A percentile compares a stretch with the other conserved stretches of the same genome.
Conservation (phyloP, 2,888 invertebrate species). For the Thelaira solivaga region DNA sequence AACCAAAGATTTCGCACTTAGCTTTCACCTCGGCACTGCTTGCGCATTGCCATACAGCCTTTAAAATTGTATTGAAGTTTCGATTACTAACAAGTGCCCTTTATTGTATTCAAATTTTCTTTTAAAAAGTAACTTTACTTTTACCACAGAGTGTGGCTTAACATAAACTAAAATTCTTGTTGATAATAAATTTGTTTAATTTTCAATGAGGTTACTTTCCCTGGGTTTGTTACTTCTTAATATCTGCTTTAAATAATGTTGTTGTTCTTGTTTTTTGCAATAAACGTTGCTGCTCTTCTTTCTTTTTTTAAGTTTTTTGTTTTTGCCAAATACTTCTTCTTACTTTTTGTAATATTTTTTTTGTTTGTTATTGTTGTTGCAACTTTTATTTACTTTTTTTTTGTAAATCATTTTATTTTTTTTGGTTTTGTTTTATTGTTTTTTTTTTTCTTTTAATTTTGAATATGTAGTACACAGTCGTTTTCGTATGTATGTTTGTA, state of each 20-base stretch:
- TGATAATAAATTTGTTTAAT: not conserved
- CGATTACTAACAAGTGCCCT: no score
- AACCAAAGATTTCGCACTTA: no score
- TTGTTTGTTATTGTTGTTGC: conserved; percentile 10
- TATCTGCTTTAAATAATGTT: no score
- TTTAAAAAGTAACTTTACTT: not conserved
- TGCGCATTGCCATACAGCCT: no score
- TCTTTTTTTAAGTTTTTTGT: conserved; percentile 21
- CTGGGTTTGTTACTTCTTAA: conserved; percentile 28
- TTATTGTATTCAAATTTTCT: no score
- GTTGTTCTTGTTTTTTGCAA: not conserved
- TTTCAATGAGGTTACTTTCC: conserved; percentile 44
- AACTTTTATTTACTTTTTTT: no score
- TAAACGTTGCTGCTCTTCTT: conserved; percentile 2
- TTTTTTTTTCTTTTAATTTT: conserved; percentile 7
- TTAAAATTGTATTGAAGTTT: no score
- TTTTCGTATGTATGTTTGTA: conserved; percentile 46
- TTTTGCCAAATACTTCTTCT: conserved; percentile 50
- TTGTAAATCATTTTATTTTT: no score
- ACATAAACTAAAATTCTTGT: not conserved
- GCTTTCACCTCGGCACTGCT: no score
- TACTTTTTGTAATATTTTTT: conserved; percentile 22
- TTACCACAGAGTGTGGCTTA: not conserved
- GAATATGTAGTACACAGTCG: conserved; percentile 16
- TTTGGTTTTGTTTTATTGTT: conserved; percentile 15